Base-by-base conservation (phyloP, 1,140 invertebrate species). In the Calephelis virginiensis region DNA sequence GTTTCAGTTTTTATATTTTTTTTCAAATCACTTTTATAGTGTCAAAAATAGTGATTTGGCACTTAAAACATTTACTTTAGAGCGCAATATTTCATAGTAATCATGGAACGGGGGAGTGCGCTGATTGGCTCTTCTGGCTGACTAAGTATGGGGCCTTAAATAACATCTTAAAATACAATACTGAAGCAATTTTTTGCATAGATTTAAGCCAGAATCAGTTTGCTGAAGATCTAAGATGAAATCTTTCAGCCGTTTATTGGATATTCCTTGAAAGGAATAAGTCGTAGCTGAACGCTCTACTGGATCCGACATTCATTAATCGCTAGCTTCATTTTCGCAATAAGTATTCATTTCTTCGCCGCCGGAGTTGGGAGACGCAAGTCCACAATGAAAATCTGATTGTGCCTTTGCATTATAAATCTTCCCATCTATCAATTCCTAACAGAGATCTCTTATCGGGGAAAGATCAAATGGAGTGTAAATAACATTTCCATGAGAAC, bases 321-420 rank as follows among this genome's bases (percentile, higher is more conserved):
- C 75, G 79, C 69, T 72, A 72, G 81, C 80, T 83, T 87, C 85
- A 82, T 87, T 82, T 87, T 86, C 79, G 82, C 84, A 89, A 89
- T 89, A 89, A 89, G 86, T 86, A 89, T 86, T 89, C 84, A 86
- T 86, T 86, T 85, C 81, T 80, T 69, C 77, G 66, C 64, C 74
- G 71, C 68, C 73, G 71, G 64, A 56, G 67, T 68, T 69, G 68
- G 72, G 75, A 69, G 73, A 69, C 47, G 63, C 60, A 68, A 50
- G 72, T 75, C 78, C 74, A 73, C 79, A 86, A 85, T 86, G 83
- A 87, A 85, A 86, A 85, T 87, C 81, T 82, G 83, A 86, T 86
- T 86, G 82, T 78, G 81, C 80, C 80, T 82, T 89, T 80, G 81
- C 81, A 81, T 86, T 86, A 86, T 83, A 75, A 86, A 85, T 82